Conservation (phyloP, 2,113 vertebrate genomes). For the Emydura subglobosa region DNA sequence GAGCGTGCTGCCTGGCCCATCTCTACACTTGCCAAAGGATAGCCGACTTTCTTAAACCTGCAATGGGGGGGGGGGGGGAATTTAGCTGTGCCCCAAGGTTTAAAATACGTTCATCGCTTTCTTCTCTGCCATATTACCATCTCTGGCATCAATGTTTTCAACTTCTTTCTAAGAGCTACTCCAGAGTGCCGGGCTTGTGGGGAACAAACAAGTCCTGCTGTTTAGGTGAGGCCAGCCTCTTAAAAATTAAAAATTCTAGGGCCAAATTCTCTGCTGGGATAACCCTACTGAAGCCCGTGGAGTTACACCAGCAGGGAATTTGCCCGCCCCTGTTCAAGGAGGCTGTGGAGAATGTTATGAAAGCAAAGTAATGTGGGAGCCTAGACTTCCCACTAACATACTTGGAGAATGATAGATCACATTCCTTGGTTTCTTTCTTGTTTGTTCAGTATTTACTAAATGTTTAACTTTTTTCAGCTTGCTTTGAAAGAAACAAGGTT, state of each 20-base stretch:
- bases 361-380: background rate
- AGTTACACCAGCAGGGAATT: background rate
- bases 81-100: background rate
- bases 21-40: background rate
- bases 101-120: background rate
- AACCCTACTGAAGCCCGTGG: background rate
- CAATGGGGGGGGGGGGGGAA: background rate
- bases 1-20: background rate
- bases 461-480: background rate
- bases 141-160: background rate
- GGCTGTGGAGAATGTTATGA: background rate
- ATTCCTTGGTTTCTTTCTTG: background rate
- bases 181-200: background rate
- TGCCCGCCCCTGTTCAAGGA: background rate
- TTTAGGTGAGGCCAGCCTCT: background rate
- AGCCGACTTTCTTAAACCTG: background rate
- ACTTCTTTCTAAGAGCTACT: background rate
- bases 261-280: background rate
- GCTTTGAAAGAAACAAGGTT: conserved; percentile 12
- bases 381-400: background rate
- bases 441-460: background rate
- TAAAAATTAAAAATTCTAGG: background rate
- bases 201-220: background rate
- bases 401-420: background rate
- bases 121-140: background rate